phyloP scores from a whole-genome alignment of 2,888 invertebrate genomes.

The Eupithecia subfuscata region DNA sequence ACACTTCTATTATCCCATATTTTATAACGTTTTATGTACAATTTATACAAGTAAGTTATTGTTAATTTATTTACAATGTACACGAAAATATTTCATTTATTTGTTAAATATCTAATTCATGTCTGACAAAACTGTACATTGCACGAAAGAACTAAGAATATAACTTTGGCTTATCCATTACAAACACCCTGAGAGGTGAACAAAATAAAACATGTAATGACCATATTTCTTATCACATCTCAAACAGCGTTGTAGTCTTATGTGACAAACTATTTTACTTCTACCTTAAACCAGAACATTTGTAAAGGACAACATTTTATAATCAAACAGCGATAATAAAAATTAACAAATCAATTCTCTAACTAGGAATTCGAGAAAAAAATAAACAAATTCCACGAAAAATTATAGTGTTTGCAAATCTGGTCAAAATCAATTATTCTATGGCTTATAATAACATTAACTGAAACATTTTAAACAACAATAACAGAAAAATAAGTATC shows the following conservation, averaged over 20 bases:
- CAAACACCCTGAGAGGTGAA: conserved; percentile 65
- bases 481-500: conserved; percentile 72
- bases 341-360: conserved; percentile 36
- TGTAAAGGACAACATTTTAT: conserved; percentile 46
- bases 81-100: conserved; percentile 66
- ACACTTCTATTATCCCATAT: conserved; percentile 54
- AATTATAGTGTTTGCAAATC: conserved; percentile 2
- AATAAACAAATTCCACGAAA: conserved; percentile 15
- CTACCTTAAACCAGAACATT: conserved; percentile 47
- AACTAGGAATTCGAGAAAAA: neutral
- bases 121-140: conserved; percentile 77
- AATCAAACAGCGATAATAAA: conserved; percentile 33
- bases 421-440: conserved; percentile 5
- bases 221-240: conserved; percentile 47
- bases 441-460: conserved; percentile 52
- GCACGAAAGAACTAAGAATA: conserved; percentile 80
- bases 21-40: conserved; percentile 48
- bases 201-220: conserved; percentile 48
- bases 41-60: conserved; percentile 67
- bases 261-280: conserved; percentile 48
- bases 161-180: conserved; percentile 83
- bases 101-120: conserved; percentile 59
- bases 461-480: conserved; percentile 62
- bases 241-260: conserved; percentile 56
- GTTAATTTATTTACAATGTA: conserved; percentile 78